phyloP scores from a whole-genome alignment of 2,888 invertebrate genomes.

The Caenorhabditis sp. region DNA sequence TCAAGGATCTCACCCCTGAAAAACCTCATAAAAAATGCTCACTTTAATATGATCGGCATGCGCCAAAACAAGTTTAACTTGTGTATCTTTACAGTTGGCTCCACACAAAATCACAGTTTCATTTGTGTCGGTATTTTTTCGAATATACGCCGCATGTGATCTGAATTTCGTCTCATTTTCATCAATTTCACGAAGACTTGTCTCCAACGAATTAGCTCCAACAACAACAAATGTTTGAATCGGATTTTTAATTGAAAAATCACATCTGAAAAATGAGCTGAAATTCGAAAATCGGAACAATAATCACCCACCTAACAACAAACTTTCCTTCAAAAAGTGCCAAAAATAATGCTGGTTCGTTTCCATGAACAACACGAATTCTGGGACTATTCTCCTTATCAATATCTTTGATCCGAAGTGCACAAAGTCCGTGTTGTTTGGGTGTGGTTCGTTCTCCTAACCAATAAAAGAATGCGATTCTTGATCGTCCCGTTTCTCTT shows the following conservation, averaged over 20 bases:
- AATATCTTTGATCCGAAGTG: slow-evolving; percentile 59
- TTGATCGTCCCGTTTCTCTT: slow-evolving; percentile 59
- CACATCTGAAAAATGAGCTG: background rate
- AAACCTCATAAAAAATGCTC: background rate
- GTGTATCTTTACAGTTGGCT: slow-evolving; percentile 19
- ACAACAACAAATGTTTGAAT: slow-evolving; percentile 24
- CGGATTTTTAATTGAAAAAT: background rate
- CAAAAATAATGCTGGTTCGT: slow-evolving; percentile 33
- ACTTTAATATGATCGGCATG: slow-evolving; percentile 17
- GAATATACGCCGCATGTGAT: slow-evolving; percentile 48
- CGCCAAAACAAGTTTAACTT: slow-evolving; percentile 22
- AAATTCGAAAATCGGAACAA: no score
- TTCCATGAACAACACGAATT: slow-evolving; percentile 29
- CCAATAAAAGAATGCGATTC: slow-evolving; percentile 66
- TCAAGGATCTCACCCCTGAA: no score
- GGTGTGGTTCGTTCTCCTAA: slow-evolving; percentile 54
- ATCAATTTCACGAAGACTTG: slow-evolving; percentile 37
- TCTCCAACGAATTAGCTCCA: slow-evolving; percentile 38
- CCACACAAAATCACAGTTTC: slow-evolving; percentile 12
- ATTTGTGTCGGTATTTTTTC: background rate
- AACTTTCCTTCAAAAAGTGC: slow-evolving; percentile 34
- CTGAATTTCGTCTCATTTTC: slow-evolving; percentile 19
- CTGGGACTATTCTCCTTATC: slow-evolving; percentile 55
- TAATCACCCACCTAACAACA: slow-evolving; percentile 13
- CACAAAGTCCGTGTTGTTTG: slow-evolving; percentile 59